phyloP scores from a whole-genome alignment of 2,113 vertebrate species.

The Scomber japonicus region DNA sequence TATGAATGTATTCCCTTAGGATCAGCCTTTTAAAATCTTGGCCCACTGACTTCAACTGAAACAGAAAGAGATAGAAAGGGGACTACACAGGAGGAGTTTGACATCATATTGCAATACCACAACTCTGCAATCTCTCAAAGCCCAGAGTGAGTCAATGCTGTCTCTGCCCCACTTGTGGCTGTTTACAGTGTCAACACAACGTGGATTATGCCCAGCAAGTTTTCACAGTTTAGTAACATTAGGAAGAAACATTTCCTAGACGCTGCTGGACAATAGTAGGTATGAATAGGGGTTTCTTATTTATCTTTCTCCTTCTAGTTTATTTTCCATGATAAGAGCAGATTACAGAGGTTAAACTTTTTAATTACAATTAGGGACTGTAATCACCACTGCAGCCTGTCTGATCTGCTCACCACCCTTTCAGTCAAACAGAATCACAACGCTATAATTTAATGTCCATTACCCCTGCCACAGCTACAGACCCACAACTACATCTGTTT shows the following conservation, averaged over 20 bases:
- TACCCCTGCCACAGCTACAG: constrained; percentile 64
- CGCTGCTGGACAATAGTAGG: constrained; percentile 14
- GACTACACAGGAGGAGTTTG: constrained; percentile 22
- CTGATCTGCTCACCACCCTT: constrained; percentile 54
- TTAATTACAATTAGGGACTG: constrained; percentile 61
- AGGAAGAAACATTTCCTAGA: constrained; percentile 57
- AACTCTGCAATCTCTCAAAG: constrained; percentile 56
- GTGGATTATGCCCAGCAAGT: background rate
- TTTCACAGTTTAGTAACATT: constrained; percentile 48
- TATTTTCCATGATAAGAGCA: constrained; percentile 50
- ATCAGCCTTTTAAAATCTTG: constrained; percentile 12
- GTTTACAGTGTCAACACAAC: constrained; percentile 65
- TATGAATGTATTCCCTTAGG: background rate
- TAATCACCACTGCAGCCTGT: constrained; percentile 55
- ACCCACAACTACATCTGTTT: constrained; percentile 79
- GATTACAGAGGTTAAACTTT: constrained; percentile 42
- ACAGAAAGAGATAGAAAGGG: background rate
- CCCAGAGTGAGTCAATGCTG: constrained; percentile 54
- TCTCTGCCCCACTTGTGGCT: constrained; percentile 24
- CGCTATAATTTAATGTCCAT: constrained; percentile 77
- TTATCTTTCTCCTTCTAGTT: background rate
- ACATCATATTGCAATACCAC: constrained; percentile 28
- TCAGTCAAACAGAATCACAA: constrained; percentile 63
- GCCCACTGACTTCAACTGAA: background rate
- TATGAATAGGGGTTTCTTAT: constrained; percentile 18